A percentile compares a stretch with the other conserved stretches of the same genome.
Evolutionary conservation across 2,797 vertebrate genomes (phyloP).

Genomic region (Buceros bicornis): DNA sequence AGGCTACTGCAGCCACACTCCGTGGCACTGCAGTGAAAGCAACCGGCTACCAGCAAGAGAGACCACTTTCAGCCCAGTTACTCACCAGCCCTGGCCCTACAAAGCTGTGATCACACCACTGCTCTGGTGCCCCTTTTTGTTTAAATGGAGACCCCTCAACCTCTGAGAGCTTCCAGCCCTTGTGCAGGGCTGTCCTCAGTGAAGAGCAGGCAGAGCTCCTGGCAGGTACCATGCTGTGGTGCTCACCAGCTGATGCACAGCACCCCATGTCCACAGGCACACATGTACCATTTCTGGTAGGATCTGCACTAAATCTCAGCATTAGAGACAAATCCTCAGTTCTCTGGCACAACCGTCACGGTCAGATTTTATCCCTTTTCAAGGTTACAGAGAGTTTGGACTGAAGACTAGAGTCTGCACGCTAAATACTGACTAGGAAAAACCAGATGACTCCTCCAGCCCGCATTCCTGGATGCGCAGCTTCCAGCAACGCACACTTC

Average conservation of each 20-base stretch:
- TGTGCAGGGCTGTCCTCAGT: rapidly evolving
- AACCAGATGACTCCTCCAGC: neutral
- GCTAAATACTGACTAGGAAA: rapidly evolving
- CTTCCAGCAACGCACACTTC: rapidly evolving
- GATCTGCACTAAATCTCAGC: neutral
- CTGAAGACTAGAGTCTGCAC: neutral
- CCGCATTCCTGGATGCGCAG: neutral
- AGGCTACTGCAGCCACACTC: neutral
- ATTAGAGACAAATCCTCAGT: neutral
- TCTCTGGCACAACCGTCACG: neutral
- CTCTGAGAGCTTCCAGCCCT: neutral
- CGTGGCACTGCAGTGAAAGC: neutral
- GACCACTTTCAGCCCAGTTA: neutral
- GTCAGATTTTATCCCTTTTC: neutral
- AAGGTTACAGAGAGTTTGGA: neutral
- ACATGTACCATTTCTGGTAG: neutral
- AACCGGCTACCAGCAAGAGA: neutral
- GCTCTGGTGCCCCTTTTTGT: neutral
- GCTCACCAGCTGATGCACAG: rapidly evolving
- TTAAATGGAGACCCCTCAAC: rapidly evolving
- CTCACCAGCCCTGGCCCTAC: neutral
- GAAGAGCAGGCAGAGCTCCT: neutral
- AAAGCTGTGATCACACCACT: neutral
- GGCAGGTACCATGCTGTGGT: rapidly evolving
- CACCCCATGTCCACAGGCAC: rapidly evolving